These are phyloP conservation scores for Petaurus breviceps DNA, from an alignment of 2,113 vertebrate genomes.

Conservation along the genomic window DNA sequence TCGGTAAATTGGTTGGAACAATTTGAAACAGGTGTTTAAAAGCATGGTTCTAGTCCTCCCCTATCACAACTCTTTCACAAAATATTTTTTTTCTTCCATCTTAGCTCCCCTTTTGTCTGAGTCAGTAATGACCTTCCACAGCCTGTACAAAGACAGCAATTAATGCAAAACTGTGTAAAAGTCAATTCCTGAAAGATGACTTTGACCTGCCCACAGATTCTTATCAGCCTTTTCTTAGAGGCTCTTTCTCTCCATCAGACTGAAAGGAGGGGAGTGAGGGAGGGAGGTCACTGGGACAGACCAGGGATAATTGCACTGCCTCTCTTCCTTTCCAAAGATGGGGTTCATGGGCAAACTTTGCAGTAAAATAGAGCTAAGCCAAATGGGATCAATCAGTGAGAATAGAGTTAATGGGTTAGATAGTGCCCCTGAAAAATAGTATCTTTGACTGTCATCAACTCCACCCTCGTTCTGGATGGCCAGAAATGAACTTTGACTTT, in stretches of 20 bases:
- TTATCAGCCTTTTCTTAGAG: slow-evolving; percentile 30
- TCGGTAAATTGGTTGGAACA: slow-evolving; percentile 35
- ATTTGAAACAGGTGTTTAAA: slow-evolving; percentile 42
- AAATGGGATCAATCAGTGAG: background rate
- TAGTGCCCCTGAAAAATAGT: background rate
- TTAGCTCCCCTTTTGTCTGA: slow-evolving; percentile 22
- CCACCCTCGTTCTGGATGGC: slow-evolving; percentile 3
- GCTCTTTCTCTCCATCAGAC: background rate
- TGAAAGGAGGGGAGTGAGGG: background rate
- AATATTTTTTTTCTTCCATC: background rate
- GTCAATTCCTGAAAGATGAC: slow-evolving; percentile 48
- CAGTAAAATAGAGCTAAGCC: background rate
- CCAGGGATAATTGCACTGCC: background rate
- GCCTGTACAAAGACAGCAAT: slow-evolving; percentile 20
- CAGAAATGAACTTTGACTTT: slow-evolving; percentile 32
- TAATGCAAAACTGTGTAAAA: slow-evolving; percentile 58
- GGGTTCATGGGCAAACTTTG: background rate
- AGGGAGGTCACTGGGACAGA: background rate
- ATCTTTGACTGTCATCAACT: slow-evolving; percentile 7
- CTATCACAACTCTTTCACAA: slow-evolving; percentile 15
- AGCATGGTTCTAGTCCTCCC: background rate
- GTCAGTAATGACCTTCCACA: slow-evolving; percentile 44
- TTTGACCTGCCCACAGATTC: slow-evolving; percentile 43
- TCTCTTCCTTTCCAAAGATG: background rate
- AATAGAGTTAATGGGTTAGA: background rate